A percentile compares a stretch with the other conserved stretches of the same genome.
Conservation (phyloP, 2,113 vertebrate species). For the Marmota flaviventris region DNA sequence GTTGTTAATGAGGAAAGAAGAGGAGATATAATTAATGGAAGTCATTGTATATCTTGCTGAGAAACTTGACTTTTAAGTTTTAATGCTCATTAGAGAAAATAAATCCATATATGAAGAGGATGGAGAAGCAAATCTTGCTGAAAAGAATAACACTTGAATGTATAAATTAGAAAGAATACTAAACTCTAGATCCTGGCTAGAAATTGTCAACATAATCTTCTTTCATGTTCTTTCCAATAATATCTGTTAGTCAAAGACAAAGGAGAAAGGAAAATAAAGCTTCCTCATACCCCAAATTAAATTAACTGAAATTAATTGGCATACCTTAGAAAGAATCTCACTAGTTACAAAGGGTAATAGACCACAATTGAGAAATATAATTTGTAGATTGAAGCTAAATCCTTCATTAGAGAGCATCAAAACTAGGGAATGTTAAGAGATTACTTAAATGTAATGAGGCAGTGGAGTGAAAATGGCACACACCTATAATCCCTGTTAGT, state of each 20-base stretch:
- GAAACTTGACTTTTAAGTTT: conserved; percentile 31
- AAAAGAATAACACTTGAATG: conserved; percentile 20
- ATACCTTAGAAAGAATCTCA: conserved; percentile 15
- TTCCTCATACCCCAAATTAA: background rate
- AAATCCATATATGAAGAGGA: conserved; percentile 21
- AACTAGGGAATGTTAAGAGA: background rate
- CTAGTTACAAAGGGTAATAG: background rate
- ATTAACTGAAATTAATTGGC: conserved; percentile 28
- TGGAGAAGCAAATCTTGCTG: background rate
- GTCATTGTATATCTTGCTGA: background rate
- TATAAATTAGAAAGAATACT: background rate
- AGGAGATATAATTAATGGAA: background rate
- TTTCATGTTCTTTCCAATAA: background rate
- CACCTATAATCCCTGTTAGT: too few species aligned
- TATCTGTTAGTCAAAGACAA: background rate
- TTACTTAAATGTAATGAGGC: conserved; percentile 39
- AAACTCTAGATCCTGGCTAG: background rate
- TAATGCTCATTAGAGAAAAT: background rate
- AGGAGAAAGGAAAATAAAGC: background rate
- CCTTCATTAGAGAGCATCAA: background rate
- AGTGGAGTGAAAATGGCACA: too few species aligned
- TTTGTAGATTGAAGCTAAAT: background rate
- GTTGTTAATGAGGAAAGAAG: background rate
- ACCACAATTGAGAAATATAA: background rate
- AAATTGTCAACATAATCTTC: background rate